Percentiles rank a stretch among this genome's conserved stretches.
These are phyloP conservation scores for Premnoplex brunnescens DNA, from an alignment of 2,797 vertebrate genomes.

Conservation along the genomic window DNA sequence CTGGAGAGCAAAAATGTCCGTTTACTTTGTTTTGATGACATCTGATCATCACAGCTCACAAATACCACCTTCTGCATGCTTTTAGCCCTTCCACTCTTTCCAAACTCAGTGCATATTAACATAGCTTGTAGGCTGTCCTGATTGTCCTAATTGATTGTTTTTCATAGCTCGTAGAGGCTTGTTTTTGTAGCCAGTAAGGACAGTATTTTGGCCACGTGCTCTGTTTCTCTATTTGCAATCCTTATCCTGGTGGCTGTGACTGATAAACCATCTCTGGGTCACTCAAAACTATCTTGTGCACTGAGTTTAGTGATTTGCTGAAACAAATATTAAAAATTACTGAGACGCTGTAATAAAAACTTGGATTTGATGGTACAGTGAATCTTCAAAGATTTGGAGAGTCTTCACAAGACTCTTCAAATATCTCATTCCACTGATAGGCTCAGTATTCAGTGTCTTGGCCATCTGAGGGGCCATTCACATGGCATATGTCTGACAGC, in stretches of 20 bases:
- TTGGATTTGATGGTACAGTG: neutral
- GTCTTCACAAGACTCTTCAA: neutral
- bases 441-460: neutral
- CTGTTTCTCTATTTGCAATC: neutral
- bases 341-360: neutral
- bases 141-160: neutral
- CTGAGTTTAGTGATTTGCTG: neutral
- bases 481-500: neutral
- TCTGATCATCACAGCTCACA: neutral
- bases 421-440: neutral
- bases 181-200: neutral
- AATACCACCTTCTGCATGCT: neutral
- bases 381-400: neutral
- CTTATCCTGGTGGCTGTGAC: neutral
- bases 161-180: neutral
- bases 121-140: neutral
- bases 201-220: accelerated
- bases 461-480: neutral
- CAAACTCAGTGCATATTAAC: neutral
- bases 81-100: neutral
- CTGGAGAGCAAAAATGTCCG: neutral
- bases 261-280: neutral
- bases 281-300: neutral
- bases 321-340: neutral
- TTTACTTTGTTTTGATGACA: neutral